Evolutionary conservation across 2,797 vertebrate species (phyloP).

Genomic region (Numenius phaeopus): DNA sequence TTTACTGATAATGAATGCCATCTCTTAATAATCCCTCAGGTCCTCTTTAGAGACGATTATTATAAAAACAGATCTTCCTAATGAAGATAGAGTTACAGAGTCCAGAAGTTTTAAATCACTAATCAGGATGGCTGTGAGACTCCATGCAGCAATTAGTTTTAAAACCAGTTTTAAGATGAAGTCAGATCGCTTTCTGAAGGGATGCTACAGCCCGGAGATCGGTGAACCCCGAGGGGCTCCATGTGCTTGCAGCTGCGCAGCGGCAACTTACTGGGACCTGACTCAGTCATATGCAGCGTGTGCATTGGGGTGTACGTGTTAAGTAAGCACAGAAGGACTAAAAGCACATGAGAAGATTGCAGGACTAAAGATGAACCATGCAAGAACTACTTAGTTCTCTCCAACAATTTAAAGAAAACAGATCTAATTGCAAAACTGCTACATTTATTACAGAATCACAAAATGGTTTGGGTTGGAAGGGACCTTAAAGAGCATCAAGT

Average conservation of each 20-base stretch:
- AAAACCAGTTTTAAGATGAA: neutral
- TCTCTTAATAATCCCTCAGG: conserved; percentile 51
- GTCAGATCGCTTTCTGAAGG: neutral
- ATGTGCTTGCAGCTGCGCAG: rapidly evolving
- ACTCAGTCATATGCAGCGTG: rapidly evolving
- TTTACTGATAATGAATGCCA: conserved; percentile 52
- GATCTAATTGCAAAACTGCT: neutral
- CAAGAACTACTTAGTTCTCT: neutral
- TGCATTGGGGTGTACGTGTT: rapidly evolving
- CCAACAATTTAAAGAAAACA: neutral
- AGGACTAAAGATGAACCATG: neutral
- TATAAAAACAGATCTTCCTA: conserved; percentile 57
- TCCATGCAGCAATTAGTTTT: neutral
- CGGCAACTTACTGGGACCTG: neutral
- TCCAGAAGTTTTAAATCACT: conserved; percentile 63
- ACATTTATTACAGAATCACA: neutral
- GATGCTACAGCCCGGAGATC: rapidly evolving
- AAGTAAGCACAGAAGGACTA: neutral
- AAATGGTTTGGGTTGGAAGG: neutral
- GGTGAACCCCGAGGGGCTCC: rapidly evolving
- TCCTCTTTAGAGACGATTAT: conserved; percentile 54
- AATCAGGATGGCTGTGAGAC: conserved; percentile 19
- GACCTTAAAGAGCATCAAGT: neutral
- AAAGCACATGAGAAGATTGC: rapidly evolving
- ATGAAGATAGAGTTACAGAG: conserved; percentile 55